These are phyloP conservation scores for Drosophila aff. DNA, from an alignment of 1,140 invertebrate genomes.

Conservation along the genomic window DNA sequence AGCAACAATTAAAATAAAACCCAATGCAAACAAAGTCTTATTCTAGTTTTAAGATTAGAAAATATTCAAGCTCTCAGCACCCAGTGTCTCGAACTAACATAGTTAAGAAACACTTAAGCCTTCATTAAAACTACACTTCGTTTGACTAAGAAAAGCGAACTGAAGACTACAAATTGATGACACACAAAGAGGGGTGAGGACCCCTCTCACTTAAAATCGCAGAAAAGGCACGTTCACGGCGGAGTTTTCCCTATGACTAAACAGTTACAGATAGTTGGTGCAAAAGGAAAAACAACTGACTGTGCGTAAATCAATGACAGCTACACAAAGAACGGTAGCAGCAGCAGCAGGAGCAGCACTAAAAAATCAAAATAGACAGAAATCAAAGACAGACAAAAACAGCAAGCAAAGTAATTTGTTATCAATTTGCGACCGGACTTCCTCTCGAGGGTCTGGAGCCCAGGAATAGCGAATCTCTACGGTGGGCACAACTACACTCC, in stretches of 20 bases:
- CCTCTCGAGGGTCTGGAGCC: constrained; percentile 16
- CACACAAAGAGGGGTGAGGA: background rate
- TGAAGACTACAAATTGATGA: constrained; percentile 4
- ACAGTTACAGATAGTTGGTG: constrained; percentile 27
- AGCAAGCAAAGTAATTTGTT: constrained; percentile 52
- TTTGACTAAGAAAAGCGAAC: background rate
- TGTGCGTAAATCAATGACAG: constrained; percentile 49
- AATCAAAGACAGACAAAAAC: constrained; percentile 31
- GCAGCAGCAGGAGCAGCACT: constrained; percentile 17
- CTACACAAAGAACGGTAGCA: constrained; percentile 17
- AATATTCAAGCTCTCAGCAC: background rate
- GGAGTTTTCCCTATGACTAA: constrained; percentile 34
- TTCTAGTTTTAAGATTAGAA: background rate
- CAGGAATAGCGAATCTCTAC: constrained; percentile 24
- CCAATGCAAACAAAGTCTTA: background rate
- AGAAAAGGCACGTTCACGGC: constrained; percentile 44
- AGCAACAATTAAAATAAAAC: background rate
- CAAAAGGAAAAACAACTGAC: constrained; percentile 19
- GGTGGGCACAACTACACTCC: constrained; percentile 24
- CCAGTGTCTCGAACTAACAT: background rate
- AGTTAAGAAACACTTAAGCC: background rate
- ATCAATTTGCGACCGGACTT: constrained; percentile 50
- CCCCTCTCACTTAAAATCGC: constrained; percentile 12
- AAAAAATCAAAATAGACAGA: constrained; percentile 42
- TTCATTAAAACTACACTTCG: background rate